phyloP scores from a whole-genome alignment of 2,888 invertebrate species.

The Sycophila texana region DNA sequence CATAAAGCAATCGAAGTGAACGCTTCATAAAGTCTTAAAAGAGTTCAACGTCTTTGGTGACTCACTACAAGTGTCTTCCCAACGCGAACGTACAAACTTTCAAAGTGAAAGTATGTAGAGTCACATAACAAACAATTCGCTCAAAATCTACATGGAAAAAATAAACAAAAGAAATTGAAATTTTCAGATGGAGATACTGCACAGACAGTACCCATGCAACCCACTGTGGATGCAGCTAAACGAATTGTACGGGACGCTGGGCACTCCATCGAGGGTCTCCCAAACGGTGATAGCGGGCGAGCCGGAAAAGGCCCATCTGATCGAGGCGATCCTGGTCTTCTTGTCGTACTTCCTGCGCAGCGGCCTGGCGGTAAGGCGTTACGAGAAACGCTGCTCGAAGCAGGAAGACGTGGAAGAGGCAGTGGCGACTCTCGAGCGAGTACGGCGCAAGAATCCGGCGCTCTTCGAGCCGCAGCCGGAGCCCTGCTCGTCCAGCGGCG shows the following conservation, averaged over 20 bases:
- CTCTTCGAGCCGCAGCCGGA: constrained; percentile 27
- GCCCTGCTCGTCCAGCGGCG: not conserved
- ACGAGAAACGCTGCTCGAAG: constrained; percentile 64
- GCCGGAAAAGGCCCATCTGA: constrained; percentile 80
- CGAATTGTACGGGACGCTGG: constrained; percentile 91
- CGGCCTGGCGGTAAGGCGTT: constrained; percentile 67
- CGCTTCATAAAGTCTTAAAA: no score
- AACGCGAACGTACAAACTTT: no score
- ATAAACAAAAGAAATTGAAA: not conserved
- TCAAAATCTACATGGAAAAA: not conserved
- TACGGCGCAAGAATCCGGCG: constrained; percentile 61
- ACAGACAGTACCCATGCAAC: constrained; percentile 85
- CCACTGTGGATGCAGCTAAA: constrained; percentile 93
- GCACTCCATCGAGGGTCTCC: constrained; percentile 85
- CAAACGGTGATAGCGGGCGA: constrained; percentile 87
- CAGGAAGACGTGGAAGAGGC: constrained; percentile 69
- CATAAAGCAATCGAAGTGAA: no score
- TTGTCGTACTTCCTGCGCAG: constrained; percentile 89
- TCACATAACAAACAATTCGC: no score
- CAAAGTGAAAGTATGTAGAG: no score
- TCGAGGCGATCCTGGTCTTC: constrained; percentile 85
- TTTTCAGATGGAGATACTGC: constrained; percentile 76
- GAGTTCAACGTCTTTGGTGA: no score
- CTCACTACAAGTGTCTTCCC: no score
- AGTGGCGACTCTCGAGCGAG: constrained; percentile 63